Conservation (phyloP, 2,113 vertebrate species). For the Saimiri boliviensis region DNA sequence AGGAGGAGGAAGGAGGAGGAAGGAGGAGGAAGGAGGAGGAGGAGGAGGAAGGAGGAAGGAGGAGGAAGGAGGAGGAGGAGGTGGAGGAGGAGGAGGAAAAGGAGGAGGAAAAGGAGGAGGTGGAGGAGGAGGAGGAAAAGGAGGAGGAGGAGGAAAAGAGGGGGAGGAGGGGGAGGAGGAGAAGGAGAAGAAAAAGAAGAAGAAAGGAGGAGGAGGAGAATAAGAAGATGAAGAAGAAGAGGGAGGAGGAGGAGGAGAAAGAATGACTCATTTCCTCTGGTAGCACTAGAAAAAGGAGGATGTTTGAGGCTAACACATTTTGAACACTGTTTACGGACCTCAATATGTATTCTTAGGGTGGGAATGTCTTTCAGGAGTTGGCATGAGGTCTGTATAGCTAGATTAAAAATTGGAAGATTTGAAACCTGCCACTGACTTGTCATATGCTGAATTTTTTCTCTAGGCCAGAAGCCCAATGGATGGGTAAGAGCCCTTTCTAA, state of each 20-base stretch:
- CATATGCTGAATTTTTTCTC: not conserved
- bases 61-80: rapidly evolving
- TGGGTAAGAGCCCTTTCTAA: not conserved
- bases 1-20: too few relatives aligned
- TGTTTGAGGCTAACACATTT: not conserved
- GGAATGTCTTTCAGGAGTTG: not conserved
- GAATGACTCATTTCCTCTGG: too few relatives aligned
- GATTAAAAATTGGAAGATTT: not conserved
- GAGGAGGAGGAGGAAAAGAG: too few relatives aligned
- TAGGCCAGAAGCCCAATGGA: not conserved
- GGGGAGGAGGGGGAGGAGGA: rapidly evolving
- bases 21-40: rapidly evolving
- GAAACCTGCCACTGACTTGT: not conserved
- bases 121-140: too few relatives aligned
- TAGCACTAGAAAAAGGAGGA: not conserved
- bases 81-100: not conserved
- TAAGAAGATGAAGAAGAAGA: not conserved
- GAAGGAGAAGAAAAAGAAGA: too few relatives aligned
- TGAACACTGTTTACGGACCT: not conserved
- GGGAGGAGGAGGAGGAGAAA: not conserved
- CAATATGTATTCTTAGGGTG: not conserved
- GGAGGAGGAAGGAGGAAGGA: too few relatives aligned
- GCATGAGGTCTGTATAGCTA: not conserved
- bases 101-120: too few relatives aligned
- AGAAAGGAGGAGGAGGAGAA: rapidly evolving